phyloP scores from a whole-genome alignment of 2,797 vertebrate genomes.

The Florisuga fusca region DNA sequence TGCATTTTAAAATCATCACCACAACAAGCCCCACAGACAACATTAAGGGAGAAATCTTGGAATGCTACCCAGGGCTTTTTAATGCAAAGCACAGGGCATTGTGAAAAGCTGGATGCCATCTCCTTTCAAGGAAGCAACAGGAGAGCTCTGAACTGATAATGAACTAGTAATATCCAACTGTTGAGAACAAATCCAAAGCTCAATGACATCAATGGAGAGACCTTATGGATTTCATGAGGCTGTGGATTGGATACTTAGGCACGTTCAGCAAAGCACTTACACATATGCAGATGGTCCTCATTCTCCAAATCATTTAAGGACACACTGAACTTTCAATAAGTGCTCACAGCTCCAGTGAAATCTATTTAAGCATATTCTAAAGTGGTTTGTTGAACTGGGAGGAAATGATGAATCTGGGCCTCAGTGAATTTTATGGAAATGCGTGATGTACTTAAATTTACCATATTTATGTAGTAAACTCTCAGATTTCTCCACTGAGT shows the following conservation, averaged over 20 bases:
- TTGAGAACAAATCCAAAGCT: not conserved
- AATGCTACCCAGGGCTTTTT: not conserved
- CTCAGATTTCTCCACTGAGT: constrained; percentile 30
- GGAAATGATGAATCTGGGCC: constrained; percentile 12
- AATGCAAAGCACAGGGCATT: not conserved
- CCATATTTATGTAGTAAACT: constrained; percentile 59
- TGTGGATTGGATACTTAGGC: not conserved
- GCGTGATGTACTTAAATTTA: constrained; percentile 43
- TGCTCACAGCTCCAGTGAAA: not conserved
- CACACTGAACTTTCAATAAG: not conserved
- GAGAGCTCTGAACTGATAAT: not conserved
- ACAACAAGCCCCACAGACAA: not conserved
- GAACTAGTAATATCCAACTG: not conserved
- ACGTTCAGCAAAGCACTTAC: not conserved
- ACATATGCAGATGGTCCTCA: not conserved
- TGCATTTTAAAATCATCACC: not conserved
- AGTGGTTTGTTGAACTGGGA: constrained; percentile 12
- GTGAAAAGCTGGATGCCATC: not conserved
- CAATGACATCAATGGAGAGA: not conserved
- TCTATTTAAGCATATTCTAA: constrained; percentile 32
- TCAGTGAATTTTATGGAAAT: constrained; percentile 45
- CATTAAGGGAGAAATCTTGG: not conserved
- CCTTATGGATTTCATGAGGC: not conserved
- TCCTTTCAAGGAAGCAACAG: not conserved
- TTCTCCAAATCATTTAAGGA: constrained; percentile 7